These are phyloP conservation scores for Danionella cerebrum DNA, from an alignment of 2,113 vertebrate genomes.

Conservation along the genomic window DNA sequence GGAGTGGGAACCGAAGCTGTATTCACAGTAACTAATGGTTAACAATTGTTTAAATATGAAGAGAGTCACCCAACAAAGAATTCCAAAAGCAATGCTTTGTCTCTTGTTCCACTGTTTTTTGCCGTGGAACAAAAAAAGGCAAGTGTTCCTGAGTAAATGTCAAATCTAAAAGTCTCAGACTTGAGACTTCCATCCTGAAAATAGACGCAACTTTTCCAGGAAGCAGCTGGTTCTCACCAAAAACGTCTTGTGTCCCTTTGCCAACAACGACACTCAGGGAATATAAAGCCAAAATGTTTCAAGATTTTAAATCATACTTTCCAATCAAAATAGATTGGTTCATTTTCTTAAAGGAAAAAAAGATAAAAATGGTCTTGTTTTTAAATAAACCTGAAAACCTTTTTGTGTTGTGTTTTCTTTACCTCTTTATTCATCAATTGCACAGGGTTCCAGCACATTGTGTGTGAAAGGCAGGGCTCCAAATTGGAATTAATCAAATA, in stretches of 20 bases:
- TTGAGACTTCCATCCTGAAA: conserved; percentile 3
- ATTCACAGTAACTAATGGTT: too few relatives aligned
- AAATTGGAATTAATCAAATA: too few relatives aligned
- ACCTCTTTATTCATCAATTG: too few relatives aligned
- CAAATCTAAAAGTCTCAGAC: conserved; percentile 3
- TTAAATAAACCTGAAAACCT: too few relatives aligned
- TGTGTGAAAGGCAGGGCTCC: too few relatives aligned
- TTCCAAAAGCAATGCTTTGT: not conserved
- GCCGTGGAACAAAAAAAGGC: not conserved
- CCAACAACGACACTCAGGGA: not conserved
- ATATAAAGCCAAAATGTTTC: not conserved
- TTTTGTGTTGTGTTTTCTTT: too few relatives aligned
- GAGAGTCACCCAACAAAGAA: not conserved
- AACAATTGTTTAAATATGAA: not conserved
- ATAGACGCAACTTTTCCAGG: not conserved
- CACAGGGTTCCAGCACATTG: too few relatives aligned
- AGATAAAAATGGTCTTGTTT: too few relatives aligned
- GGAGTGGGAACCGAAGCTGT: too few relatives aligned
- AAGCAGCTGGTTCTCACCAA: conserved; percentile 6
- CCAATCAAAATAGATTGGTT: not conserved
- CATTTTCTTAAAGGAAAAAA: too few relatives aligned
- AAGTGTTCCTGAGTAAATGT: not conserved
- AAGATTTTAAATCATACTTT: not conserved
- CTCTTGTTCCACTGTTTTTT: not conserved
- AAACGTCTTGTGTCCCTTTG: not conserved